Evolutionary conservation across 2,113 vertebrate genomes (phyloP).

Genomic region (Hydrochoerus hydrochaeris): DNA sequence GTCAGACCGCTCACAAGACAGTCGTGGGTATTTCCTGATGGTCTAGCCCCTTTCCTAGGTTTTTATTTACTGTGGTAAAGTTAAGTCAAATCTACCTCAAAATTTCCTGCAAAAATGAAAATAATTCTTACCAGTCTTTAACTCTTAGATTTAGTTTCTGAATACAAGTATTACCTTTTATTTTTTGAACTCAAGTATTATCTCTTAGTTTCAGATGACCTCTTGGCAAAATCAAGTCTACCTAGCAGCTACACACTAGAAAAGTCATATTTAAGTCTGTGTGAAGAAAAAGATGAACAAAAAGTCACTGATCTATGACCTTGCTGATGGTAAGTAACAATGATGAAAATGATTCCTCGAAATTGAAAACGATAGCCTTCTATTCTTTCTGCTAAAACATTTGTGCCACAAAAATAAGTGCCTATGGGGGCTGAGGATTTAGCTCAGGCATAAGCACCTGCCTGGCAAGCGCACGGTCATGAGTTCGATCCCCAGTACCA

Average conservation of each 20-base stretch:
- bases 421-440: too few species aligned
- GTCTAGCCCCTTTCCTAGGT: not conserved
- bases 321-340: not conserved
- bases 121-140: not conserved
- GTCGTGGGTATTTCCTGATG: not conserved
- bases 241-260: not conserved
- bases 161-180: not conserved
- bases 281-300: not conserved
- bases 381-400: not conserved
- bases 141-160: constrained; percentile 22
- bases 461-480: too few species aligned
- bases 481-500: too few species aligned
- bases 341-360: not conserved
- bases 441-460: too few species aligned
- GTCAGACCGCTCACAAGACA: constrained; percentile 24
- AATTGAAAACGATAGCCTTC: not conserved
- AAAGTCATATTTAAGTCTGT: not conserved
- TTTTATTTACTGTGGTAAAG: constrained; percentile 34
- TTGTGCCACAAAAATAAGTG: not conserved
- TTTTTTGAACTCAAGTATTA: not conserved
- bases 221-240: not conserved
- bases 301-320: not conserved
- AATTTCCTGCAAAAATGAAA: not conserved
- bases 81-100: not conserved
- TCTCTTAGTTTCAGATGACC: not conserved